Evolutionary conservation across 2,888 invertebrate genomes (phyloP).

Genomic region (Ganaspis brasiliensis): DNA sequence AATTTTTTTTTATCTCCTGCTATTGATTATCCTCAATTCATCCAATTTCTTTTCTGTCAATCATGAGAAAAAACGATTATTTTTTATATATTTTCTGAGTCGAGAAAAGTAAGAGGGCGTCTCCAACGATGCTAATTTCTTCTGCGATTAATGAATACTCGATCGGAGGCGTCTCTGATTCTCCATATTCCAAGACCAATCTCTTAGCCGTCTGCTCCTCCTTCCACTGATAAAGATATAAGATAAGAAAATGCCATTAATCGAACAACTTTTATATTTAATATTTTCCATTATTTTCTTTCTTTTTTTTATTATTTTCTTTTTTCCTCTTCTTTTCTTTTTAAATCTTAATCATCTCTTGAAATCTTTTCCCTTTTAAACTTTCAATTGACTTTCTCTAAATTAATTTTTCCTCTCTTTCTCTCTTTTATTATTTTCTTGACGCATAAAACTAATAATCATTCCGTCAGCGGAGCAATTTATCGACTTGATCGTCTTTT

Average conservation of each 20-base stretch:
- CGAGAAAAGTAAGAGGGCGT: not conserved
- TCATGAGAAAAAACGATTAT: too few species aligned
- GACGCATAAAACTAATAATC: too few species aligned
- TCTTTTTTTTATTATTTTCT: not conserved
- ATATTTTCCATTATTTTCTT: not conserved
- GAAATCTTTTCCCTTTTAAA: too few species aligned
- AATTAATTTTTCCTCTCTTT: not conserved
- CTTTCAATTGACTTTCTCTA: too few species aligned
- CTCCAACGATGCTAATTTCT: slow-evolving; percentile 22
- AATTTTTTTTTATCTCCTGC: too few species aligned
- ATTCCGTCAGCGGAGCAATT: too few species aligned
- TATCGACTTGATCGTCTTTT: too few species aligned
- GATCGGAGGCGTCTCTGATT: slow-evolving; percentile 28
- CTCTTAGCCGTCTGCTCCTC: slow-evolving; percentile 1
- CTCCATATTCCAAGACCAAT: not conserved
- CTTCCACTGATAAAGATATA: not conserved
- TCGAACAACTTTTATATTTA: not conserved
- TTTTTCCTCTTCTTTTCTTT: not conserved
- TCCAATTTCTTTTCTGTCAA: too few species aligned
- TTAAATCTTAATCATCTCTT: too few species aligned
- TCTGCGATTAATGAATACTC: slow-evolving; percentile 25
- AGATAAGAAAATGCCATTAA: slow-evolving; percentile 7
- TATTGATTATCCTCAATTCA: too few species aligned
- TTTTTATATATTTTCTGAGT: not conserved
- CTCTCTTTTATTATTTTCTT: too few species aligned